Base-by-base conservation (phyloP, 2,797 vertebrate species). In the Lacerta bilineata region DNA sequence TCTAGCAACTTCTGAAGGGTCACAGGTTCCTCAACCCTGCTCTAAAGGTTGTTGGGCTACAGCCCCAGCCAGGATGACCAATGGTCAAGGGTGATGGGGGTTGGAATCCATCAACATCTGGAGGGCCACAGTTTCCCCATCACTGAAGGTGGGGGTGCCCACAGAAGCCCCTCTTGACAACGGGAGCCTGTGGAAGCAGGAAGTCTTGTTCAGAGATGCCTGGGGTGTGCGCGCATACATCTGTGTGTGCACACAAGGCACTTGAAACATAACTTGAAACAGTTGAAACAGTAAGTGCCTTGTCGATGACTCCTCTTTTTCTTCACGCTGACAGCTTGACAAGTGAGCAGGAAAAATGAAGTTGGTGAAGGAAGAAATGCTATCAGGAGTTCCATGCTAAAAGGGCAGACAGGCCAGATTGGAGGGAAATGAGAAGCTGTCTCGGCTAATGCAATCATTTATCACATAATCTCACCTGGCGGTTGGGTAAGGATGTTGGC, bases 361-460 rank as follows among this genome's bases (percentile, higher is more conserved):
- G 95, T 91, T 94, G 94, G 91, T 92, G 94, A 90, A 95, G 95
- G 91, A 93, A 95, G 94, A 95, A 96, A 96, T 95, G 93, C 87
- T 95, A 95, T 96, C 94, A 93, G 93, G 84, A 96, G 94, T 92
- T 95, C 94, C 2, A 85, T 95, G 94, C 94, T 95, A 94, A 95
- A 95, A 96, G 95, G 96, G 95, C 95, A 96, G 94, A 95, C 94
- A 93, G 94, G 94, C 94, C 95, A 95, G 95, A 94, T 92, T 94
- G 94, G 90, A 96, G 92, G 93, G 95, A 96, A 96, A 96, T 95
- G 94, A 96, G 94, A 95, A 96, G 94, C 92, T 96, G 95, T 95
- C 95, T 90, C 0, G 87, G 89, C 93, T 96, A 96, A 96, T 96
- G 94, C 91, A 94, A 95, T 96, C 94, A 95, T 96, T 96, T 95